Evolutionary conservation across 2,797 vertebrate genomes (phyloP).

Genomic region (Trachurus trachurus): DNA sequence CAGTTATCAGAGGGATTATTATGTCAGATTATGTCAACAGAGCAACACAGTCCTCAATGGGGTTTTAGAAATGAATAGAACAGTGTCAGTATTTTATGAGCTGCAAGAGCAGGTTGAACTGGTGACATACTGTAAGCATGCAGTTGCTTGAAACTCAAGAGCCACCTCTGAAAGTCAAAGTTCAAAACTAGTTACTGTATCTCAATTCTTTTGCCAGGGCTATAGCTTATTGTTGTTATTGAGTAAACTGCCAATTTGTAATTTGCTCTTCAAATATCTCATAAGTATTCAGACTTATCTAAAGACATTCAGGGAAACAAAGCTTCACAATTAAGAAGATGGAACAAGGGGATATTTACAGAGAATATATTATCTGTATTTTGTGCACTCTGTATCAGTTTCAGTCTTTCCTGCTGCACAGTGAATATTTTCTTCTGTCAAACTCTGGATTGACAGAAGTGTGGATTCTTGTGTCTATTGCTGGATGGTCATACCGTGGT

Average conservation of each 20-base stretch:
- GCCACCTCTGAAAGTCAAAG: not conserved
- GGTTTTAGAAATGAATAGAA: not conserved
- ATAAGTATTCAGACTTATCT: too few species aligned
- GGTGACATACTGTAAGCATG: too few species aligned
- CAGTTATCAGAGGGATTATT: slow-evolving; percentile 16
- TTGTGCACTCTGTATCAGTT: not conserved
- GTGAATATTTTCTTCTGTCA: not conserved
- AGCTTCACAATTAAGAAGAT: not conserved
- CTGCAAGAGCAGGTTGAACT: not conserved
- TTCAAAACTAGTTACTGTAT: too few species aligned
- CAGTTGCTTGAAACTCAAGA: too few species aligned
- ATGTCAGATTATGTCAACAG: slow-evolving; percentile 11
- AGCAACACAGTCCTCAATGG: not conserved
- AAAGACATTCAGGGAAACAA: not conserved
- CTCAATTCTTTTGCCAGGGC: too few species aligned
- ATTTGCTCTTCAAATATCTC: too few species aligned
- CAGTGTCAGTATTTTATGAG: not conserved
- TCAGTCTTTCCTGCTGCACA: not conserved
- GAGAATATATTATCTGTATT: not conserved
- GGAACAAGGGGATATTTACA: not conserved
- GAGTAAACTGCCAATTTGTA: not conserved
- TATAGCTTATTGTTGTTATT: not conserved
- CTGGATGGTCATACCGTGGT: not conserved
- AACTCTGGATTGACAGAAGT: too few species aligned
- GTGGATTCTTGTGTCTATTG: not conserved